Evolutionary conservation across 2,113 vertebrate genomes (phyloP), one percentile per base, ranked within the genome.

Genomic region (Hiodon tergisus): DNA sequence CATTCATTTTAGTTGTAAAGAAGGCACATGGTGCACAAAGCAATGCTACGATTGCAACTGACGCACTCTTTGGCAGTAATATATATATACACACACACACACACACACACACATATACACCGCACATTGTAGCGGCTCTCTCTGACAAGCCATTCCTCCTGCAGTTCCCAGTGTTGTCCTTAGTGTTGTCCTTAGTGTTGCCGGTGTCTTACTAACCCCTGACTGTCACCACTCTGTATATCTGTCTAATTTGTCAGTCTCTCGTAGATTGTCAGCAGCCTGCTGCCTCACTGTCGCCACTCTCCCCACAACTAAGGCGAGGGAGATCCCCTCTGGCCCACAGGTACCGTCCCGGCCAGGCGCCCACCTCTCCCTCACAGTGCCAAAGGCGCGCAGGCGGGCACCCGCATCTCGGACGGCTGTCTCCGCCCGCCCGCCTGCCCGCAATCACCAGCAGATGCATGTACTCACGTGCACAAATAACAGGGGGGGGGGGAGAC

Each of bases 231-330:
- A 91, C 88, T 94, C 86, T 96, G 95, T 98, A 93, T 93, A 96
- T 95, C 88, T 97, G 92, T 96, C 97, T 99, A 98, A 99, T 97
- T 94, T 96, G 93, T 97, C 94, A 98, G 97, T 99, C 92, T 99
- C 94, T 98, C 88, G 90, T 97, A 99, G 97, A 99, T 99, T 96
- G 95, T 99, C 95, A 97, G 95, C 96, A 98, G 97, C 91, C 95
- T 99, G 92, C 95, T 98, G 94, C 94, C 94, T 93, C 95, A 94
- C 83, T 98, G 97, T 88, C 95, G 93, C 85, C 95, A 93, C 90
- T 92, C 90, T 91, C 92, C 95, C 92, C 94, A 95, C 94, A 95
- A 94, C 89, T 98, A 93, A 94, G 93, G 91, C 90, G 85, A 90
- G 93, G 90, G 88, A 92, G 89, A 92, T 89, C 91, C 87, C 91